phyloP scores from a whole-genome alignment of 2,113 vertebrate species.

The Equus quagga region DNA sequence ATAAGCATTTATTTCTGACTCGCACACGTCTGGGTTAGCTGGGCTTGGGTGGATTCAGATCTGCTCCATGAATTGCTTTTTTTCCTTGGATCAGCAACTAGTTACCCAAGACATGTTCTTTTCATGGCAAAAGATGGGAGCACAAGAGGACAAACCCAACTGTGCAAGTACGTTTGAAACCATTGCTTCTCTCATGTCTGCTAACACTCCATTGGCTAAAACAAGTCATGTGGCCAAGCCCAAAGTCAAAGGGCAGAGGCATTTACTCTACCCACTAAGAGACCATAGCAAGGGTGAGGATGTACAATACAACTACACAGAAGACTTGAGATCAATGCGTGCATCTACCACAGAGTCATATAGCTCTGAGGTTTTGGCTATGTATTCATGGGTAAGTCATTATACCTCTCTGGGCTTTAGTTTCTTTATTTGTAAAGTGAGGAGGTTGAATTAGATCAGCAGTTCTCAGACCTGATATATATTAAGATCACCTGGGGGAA shows the following conservation, averaged over 20 bases:
- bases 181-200: neutral
- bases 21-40: neutral
- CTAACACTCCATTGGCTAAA: neutral
- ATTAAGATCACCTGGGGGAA: neutral
- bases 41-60: neutral
- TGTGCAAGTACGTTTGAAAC: neutral
- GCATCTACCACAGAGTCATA: neutral
- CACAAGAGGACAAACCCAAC: neutral
- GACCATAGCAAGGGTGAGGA: neutral
- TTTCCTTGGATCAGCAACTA: neutral
- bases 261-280: fast-evolving
- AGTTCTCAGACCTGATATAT: neutral
- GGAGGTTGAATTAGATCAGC: neutral
- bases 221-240: neutral
- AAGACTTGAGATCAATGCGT: neutral
- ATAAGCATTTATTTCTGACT: neutral
- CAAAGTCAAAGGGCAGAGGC: neutral
- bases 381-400: neutral
- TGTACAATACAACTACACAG: neutral
- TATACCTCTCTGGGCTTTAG: neutral
- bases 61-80: neutral
- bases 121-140: neutral
- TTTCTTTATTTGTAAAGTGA: neutral
- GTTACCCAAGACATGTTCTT: neutral
- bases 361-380: neutral